Evolutionary conservation across 2,113 vertebrate species (phyloP).

Genomic region (Cariama cristata): DNA sequence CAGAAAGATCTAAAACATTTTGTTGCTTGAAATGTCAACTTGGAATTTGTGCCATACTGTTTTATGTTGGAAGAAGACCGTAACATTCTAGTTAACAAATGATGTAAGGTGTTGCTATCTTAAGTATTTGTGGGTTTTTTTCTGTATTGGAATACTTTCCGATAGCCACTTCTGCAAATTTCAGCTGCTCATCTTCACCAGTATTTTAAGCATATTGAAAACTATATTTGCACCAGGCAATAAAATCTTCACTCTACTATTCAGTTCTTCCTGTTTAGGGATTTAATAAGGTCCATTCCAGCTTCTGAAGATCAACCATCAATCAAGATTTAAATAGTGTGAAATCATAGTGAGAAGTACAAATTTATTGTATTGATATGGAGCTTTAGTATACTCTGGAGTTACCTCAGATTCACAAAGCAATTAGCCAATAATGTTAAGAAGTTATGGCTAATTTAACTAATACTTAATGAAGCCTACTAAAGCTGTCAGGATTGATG

Average conservation of each 20-base stretch:
- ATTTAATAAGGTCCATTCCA: neutral
- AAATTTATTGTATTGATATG: conserved; percentile 33
- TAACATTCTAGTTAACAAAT: neutral
- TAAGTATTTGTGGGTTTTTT: neutral
- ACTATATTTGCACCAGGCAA: neutral
- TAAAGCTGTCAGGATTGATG: conserved; percentile 74
- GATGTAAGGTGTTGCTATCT: neutral
- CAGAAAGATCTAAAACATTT: neutral
- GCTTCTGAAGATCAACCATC: neutral
- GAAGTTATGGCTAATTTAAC: conserved; percentile 81
- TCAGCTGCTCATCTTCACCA: neutral
- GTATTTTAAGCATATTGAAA: neutral
- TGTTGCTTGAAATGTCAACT: neutral
- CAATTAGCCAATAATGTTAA: conserved; percentile 79
- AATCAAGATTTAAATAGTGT: conserved; percentile 19
- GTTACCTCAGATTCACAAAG: conserved; percentile 69
- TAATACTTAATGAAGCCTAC: conserved; percentile 75
- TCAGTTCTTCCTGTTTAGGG: neutral
- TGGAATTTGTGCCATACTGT: neutral
- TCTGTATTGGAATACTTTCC: neutral
- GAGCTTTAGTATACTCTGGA: conserved; percentile 70
- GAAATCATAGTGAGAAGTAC: conserved; percentile 21
- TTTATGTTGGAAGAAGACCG: neutral
- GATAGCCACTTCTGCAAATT: neutral
- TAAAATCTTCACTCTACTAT: neutral